A percentile compares a stretch with the other conserved stretches of the same genome.
Conservation (phyloP, 2,113 vertebrate genomes). For the Pseudorhombus dupliciocellatus region DNA sequence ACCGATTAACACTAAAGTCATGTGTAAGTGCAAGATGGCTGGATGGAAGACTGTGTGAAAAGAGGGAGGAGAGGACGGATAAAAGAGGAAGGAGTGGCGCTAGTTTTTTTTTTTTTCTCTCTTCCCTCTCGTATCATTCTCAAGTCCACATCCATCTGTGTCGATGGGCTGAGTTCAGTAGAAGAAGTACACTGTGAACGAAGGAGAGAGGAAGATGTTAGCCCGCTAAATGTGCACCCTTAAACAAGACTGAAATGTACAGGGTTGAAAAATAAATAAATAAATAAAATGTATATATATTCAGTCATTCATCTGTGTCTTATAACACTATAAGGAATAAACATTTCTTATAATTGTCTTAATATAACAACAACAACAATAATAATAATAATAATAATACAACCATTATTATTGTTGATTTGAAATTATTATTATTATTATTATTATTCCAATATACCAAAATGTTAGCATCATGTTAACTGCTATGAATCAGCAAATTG, state of each 20-base stretch:
- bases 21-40: slow-evolving; percentile 68
- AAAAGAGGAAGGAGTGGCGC: slow-evolving; percentile 46
- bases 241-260: neutral
- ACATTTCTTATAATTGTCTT: too few species aligned
- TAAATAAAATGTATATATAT: too few species aligned
- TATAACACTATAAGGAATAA: too few species aligned
- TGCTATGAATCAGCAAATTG: neutral
- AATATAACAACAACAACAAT: too few species aligned
- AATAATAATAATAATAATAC: too few species aligned
- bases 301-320: too few species aligned
- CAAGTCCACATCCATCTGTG: slow-evolving; percentile 67
- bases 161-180: slow-evolving; percentile 69
- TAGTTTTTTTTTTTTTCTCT: slow-evolving; percentile 54
- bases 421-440: too few species aligned
- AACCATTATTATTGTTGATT: too few species aligned
- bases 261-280: too few species aligned
- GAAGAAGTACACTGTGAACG: slow-evolving; percentile 82
- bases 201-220: slow-evolving; percentile 47
- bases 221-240: slow-evolving; percentile 14
- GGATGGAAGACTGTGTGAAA: slow-evolving; percentile 68
- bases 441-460: too few species aligned
- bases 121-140: slow-evolving; percentile 60
- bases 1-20: slow-evolving; percentile 60
- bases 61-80: slow-evolving; percentile 56
- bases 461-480: neutral